Percentiles rank a stretch among this genome's conserved stretches.
phyloP scores from a whole-genome alignment of 2,888 invertebrate species.

The Aspidiotus destructor region DNA sequence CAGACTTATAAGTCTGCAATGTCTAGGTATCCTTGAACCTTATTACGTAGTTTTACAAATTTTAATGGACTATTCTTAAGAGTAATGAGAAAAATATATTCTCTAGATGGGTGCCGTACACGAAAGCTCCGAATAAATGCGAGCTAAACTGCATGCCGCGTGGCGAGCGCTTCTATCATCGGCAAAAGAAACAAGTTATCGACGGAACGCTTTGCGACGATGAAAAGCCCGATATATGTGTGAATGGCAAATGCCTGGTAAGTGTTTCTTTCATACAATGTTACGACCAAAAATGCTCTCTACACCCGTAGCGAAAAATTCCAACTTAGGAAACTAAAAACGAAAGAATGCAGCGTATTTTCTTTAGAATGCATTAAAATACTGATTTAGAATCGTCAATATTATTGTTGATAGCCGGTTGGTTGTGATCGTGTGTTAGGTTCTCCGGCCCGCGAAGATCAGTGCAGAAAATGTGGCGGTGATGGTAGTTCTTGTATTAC shows the following conservation, averaged over 20 bases:
- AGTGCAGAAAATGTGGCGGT: constrained; percentile 86
- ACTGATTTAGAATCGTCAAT: constrained; percentile 7
- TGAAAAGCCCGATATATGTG: constrained; percentile 82
- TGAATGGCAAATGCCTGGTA: constrained; percentile 86
- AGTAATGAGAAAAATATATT: too few species aligned
- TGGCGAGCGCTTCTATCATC: constrained; percentile 82
- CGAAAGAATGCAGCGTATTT: not conserved
- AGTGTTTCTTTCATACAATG: constrained; percentile 38
- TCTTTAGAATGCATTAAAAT: not conserved
- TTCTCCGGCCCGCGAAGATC: constrained; percentile 74
- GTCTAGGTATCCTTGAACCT: too few species aligned
- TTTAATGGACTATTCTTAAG: too few species aligned
- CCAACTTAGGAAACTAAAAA: too few species aligned
- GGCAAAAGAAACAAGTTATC: constrained; percentile 67
- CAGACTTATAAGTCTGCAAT: too few species aligned
- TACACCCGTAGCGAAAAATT: too few species aligned
- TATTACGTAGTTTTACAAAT: too few species aligned
- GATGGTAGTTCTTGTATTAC: constrained; percentile 81
- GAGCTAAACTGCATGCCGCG: constrained; percentile 92
- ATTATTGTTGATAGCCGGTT: constrained; percentile 54
- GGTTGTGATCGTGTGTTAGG: constrained; percentile 94
- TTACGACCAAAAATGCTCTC: too few species aligned
- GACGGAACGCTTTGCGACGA: constrained; percentile 77
- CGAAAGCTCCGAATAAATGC: constrained; percentile 78
- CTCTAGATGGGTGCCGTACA: constrained; percentile 75